A percentile compares a stretch with the other conserved stretches of the same genome.
Conservation (phyloP, 2,797 vertebrate species). For the Acrossocheilus fasciatus region DNA sequence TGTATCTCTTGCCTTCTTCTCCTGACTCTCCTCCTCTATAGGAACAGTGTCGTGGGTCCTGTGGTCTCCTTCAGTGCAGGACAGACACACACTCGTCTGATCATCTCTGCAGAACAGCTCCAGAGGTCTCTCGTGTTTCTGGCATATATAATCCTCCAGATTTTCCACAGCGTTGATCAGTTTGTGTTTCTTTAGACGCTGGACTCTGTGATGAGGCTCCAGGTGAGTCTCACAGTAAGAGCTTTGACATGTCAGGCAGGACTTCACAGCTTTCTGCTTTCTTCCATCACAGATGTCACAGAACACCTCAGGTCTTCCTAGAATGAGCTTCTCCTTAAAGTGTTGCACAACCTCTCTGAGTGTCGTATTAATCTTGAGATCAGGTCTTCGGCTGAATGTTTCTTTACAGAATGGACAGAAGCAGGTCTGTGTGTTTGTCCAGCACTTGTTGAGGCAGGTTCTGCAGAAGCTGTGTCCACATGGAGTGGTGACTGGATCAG, state of each 20-base stretch:
- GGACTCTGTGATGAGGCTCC: too few relatives aligned
- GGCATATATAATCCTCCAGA: neutral
- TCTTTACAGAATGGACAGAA: neutral
- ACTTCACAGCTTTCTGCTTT: conserved; percentile 1
- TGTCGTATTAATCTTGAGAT: neutral
- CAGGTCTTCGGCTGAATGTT: accelerated
- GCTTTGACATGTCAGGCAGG: neutral
- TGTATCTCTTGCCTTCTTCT: neutral
- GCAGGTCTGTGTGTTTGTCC: neutral
- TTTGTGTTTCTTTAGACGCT: too few relatives aligned
- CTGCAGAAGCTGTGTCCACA: conserved; percentile 23
- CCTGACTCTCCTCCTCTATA: neutral
- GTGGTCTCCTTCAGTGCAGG: neutral
- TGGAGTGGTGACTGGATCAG: conserved; percentile 20
- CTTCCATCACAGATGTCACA: neutral
- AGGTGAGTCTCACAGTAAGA: neutral
- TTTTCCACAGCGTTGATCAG: too few relatives aligned
- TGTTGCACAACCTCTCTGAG: neutral
- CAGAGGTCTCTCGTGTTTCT: conserved; percentile 5
- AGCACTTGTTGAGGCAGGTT: neutral
- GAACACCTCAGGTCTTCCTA: neutral
- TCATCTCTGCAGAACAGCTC: conserved; percentile 17
- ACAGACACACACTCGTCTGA: neutral
- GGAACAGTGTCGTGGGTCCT: neutral
- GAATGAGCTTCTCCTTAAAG: neutral